Base-by-base conservation (phyloP, 2,888 invertebrate species). In the Lumbricus terrestris region DNA sequence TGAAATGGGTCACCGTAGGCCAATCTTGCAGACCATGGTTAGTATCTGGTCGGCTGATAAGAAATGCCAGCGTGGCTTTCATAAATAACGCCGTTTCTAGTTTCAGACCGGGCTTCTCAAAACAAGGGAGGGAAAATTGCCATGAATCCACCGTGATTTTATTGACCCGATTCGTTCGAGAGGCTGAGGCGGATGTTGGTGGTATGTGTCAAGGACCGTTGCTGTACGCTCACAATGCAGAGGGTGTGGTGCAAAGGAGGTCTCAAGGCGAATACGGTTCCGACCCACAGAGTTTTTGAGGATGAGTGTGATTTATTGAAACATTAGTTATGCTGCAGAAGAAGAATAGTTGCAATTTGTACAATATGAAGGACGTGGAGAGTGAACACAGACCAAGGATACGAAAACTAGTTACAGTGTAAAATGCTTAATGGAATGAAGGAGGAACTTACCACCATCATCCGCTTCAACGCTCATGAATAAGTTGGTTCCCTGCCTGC, bases 111-210 rank as follows among this genome's bases (percentile, higher is more conserved):
- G 69, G 69, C 69, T 69, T 69, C n/a, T 69, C n/a, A 13, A 69
- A n/a, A 69, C 69, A 69, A 69, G 69, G 69, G n/a, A 69, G n/a
- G n/a, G 69, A 69, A 69, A 69, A 69, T 69, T 69, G 69, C 69
- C 69, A 69, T n/a, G 69, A 69, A 69, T 69, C 8, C n/a, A n/a
- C 69, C 69, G 69, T 69, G 69, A 69, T 69, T 69, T 69, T 69
- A 69, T n/a, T 69, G 69, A 69, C 69, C 29, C 29, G 29, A 29
- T n/a, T 69, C 69, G 69, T 69, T n/a, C n/a, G 69, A n/a, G 69
- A 69, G 29, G 69, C 69, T 69, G 69, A 11, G n/a, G 29, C 69
- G 8, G 69, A 6, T n/a, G n/a, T n/a, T 29, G 8, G n/a, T 29
- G 8, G 69, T 69, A n/a, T 69, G 69, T 11, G 69, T 16, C 69